Evolutionary conservation across 2,113 vertebrate species (phyloP).

Genomic region (Tychaedon coryphoeus): DNA sequence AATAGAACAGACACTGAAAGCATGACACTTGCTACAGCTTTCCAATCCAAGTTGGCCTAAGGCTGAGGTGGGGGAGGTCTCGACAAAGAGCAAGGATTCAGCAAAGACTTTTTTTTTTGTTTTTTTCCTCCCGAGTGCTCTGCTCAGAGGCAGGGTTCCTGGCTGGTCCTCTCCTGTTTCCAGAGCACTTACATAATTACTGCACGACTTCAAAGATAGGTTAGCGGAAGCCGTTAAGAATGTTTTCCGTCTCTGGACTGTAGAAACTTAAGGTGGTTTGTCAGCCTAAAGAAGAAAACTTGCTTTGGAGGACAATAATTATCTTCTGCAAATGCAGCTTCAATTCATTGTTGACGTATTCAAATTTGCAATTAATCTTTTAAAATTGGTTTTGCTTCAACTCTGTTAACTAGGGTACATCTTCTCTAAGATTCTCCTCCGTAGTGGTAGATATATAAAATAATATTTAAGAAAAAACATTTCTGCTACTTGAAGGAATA

Average conservation of each 20-base stretch:
- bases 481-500: not conserved
- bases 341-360: not conserved
- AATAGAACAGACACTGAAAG: not conserved
- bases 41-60: not conserved
- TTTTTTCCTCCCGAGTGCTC: not conserved
- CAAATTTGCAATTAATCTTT: not conserved
- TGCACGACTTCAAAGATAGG: slow-evolving; percentile 22
- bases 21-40: not conserved
- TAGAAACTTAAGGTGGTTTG: slow-evolving; percentile 39
- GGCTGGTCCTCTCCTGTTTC: not conserved
- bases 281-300: not conserved
- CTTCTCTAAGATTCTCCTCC: not conserved
- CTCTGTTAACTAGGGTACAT: not conserved
- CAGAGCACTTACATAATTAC: slow-evolving; percentile 31
- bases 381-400: not conserved
- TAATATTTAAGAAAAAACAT: not conserved
- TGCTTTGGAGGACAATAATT: not conserved
- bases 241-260: slow-evolving; percentile 16
- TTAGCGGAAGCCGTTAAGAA: slow-evolving; percentile 20
- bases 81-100: not conserved
- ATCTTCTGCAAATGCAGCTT: not conserved
- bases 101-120: not conserved
- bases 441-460: not conserved
- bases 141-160: slow-evolving; percentile 9
- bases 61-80: not conserved